phyloP scores from a whole-genome alignment of 2,113 vertebrate species.

The Amblyornis subalaris region DNA sequence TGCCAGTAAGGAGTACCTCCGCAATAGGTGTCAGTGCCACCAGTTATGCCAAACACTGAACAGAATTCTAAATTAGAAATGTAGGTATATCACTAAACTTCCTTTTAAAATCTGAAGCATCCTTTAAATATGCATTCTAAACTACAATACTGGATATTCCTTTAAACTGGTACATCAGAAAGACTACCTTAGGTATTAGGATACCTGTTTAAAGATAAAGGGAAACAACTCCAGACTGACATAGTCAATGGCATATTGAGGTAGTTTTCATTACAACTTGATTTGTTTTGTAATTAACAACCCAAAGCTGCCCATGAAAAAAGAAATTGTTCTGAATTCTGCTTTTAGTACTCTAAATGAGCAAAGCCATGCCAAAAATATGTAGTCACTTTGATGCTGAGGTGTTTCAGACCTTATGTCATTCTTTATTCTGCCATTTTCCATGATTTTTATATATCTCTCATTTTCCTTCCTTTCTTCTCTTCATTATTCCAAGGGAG shows the following conservation, averaged over 20 bases:
- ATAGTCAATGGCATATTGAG: background rate
- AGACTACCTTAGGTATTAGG: background rate
- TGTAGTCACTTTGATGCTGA: background rate
- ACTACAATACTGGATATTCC: background rate
- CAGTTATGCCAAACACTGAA: background rate
- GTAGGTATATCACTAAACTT: fast-evolving
- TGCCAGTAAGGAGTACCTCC: background rate
- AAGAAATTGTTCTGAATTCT: background rate
- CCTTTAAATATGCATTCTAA: background rate
- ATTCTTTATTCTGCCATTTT: background rate
- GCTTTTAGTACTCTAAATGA: background rate
- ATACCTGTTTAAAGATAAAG: background rate
- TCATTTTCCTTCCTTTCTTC: background rate
- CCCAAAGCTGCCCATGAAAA: background rate
- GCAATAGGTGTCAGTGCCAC: background rate
- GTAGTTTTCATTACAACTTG: background rate
- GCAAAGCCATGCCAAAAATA: background rate
- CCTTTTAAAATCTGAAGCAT: background rate
- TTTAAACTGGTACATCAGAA: background rate
- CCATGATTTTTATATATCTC: background rate
- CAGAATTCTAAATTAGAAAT: background rate
- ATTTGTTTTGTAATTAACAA: background rate
- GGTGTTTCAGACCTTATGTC: background rate
- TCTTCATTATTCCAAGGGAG: background rate
- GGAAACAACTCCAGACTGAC: background rate